phyloP scores from a whole-genome alignment of 1,140 invertebrate genomes.

The Arctopsyche grandis region DNA sequence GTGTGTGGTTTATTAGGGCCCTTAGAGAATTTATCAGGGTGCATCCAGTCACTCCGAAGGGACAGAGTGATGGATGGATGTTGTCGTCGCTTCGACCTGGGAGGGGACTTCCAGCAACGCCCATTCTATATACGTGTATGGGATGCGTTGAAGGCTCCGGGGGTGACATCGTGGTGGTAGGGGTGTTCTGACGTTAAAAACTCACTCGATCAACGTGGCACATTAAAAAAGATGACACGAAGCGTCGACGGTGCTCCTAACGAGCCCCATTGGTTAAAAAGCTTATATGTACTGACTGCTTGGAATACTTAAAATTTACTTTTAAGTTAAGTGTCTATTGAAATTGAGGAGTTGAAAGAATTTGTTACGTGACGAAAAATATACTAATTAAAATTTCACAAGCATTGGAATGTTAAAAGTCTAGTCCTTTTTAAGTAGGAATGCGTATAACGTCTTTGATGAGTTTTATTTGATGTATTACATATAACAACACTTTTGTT shows the following conservation, averaged over 20 bases:
- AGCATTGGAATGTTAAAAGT: too few species aligned
- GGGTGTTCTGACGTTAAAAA: constrained; percentile 32
- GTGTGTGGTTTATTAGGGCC: neutral
- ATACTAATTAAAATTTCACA: too few species aligned
- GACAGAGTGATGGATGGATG: constrained; percentile 30
- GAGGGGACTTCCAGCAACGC: neutral
- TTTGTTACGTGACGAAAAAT: too few species aligned
- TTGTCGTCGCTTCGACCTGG: constrained; percentile 17
- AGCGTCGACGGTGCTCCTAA: neutral
- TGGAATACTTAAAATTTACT: too few species aligned
- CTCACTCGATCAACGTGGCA: constrained; percentile 23
- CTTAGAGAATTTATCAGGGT: constrained; percentile 9
- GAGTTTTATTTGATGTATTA: too few species aligned
- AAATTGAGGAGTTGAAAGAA: too few species aligned
- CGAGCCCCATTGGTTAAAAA: neutral
- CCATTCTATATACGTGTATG: constrained; percentile 9
- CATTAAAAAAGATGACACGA: constrained; percentile 26
- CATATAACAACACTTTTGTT: too few species aligned
- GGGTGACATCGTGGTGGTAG: neutral
- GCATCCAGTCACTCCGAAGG: constrained; percentile 13
- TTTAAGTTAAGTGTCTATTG: too few species aligned
- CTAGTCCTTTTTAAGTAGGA: too few species aligned
- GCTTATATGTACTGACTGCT: too few species aligned
- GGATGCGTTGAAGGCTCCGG: neutral
- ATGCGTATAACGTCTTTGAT: too few species aligned